Percentiles rank a stretch among this genome's conserved stretches.
These are phyloP conservation scores for Drosophila ohnishii DNA, from an alignment of 1,140 invertebrate genomes.

Conservation along the genomic window DNA sequence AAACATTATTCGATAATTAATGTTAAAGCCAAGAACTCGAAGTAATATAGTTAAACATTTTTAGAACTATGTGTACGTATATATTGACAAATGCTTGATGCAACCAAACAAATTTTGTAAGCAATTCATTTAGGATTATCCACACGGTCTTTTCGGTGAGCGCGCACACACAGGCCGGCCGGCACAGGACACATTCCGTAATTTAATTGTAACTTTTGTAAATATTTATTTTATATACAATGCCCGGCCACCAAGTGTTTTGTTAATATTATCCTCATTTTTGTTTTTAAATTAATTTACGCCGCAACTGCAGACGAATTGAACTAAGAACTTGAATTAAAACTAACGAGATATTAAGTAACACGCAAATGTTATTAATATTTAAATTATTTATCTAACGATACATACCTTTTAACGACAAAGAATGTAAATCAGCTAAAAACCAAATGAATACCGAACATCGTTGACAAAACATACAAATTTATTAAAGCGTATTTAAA, in stretches of 20 bases:
- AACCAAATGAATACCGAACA: conserved; percentile 49
- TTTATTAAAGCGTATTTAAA: conserved; percentile 78
- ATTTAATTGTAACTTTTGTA: conserved; percentile 65
- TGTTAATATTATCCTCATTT: conserved; percentile 5
- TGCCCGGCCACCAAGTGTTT: conserved; percentile 11
- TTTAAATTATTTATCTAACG: conserved; percentile 72
- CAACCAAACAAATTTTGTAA: conserved; percentile 60
- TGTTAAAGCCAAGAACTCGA: conserved; percentile 45
- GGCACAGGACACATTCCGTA: conserved; percentile 60
- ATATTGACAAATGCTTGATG: conserved; percentile 60
- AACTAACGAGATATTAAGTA: conserved; percentile 38
- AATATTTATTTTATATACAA: conserved; percentile 65
- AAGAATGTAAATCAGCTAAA: conserved; percentile 68
- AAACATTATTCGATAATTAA: conserved; percentile 41
- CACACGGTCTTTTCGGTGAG: conserved; percentile 46
- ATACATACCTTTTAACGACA: conserved; percentile 70
- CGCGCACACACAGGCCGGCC: conserved; percentile 11
- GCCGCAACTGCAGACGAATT: conserved; percentile 51
- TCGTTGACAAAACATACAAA: conserved; percentile 65
- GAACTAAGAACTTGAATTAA: conserved; percentile 44
- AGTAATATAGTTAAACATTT: conserved; percentile 54
- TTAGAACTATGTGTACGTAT: conserved; percentile 41
- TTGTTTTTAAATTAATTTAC: conserved; percentile 36
- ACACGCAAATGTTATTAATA: conserved; percentile 74
- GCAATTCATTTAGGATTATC: conserved; percentile 58